phyloP scores from a whole-genome alignment of 1,140 invertebrate genomes.

The Antheraea mylitta region DNA sequence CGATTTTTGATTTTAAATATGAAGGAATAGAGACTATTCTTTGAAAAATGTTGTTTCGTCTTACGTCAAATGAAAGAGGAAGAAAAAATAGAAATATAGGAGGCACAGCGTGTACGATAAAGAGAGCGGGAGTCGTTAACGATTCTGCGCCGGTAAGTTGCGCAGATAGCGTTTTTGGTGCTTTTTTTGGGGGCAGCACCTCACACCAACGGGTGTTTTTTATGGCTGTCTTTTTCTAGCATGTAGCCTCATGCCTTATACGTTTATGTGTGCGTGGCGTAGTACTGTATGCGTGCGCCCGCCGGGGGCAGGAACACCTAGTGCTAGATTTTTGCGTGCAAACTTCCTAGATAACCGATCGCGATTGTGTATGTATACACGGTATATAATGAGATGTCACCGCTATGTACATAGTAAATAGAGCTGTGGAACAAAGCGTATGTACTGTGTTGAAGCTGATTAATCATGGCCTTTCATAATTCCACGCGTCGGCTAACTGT shows the following conservation, averaged over 20 bases:
- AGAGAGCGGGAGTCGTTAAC: slow-evolving; percentile 77
- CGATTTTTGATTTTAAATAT: slow-evolving; percentile 24
- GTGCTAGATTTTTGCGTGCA: slow-evolving; percentile 74
- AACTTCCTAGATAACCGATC: slow-evolving; percentile 70
- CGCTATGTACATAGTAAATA: slow-evolving; percentile 62
- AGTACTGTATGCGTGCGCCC: slow-evolving; percentile 35
- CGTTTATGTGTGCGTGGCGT: slow-evolving; percentile 37
- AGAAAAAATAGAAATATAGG: slow-evolving; percentile 79
- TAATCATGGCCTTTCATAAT: slow-evolving; percentile 74
- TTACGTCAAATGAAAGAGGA: slow-evolving; percentile 68
- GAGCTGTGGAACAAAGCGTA: slow-evolving; percentile 61
- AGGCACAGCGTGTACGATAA: slow-evolving; percentile 74
- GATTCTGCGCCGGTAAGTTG: slow-evolving; percentile 78
- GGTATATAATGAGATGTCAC: slow-evolving; percentile 70
- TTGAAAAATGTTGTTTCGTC: slow-evolving; percentile 30
- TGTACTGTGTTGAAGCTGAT: slow-evolving; percentile 61
- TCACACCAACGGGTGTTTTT: slow-evolving; percentile 75
- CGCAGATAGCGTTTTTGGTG: slow-evolving; percentile 78
- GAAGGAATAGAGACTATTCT: background rate
- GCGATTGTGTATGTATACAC: slow-evolving; percentile 44
- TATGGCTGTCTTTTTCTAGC: slow-evolving; percentile 74
- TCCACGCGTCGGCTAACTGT: slow-evolving; percentile 27
- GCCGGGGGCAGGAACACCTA: slow-evolving; percentile 64
- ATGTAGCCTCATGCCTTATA: slow-evolving; percentile 61
- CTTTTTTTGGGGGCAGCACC: slow-evolving; percentile 76